Conservation (phyloP, 53 echinoderm and acorn worm species). For the Henricia sp. region DNA sequence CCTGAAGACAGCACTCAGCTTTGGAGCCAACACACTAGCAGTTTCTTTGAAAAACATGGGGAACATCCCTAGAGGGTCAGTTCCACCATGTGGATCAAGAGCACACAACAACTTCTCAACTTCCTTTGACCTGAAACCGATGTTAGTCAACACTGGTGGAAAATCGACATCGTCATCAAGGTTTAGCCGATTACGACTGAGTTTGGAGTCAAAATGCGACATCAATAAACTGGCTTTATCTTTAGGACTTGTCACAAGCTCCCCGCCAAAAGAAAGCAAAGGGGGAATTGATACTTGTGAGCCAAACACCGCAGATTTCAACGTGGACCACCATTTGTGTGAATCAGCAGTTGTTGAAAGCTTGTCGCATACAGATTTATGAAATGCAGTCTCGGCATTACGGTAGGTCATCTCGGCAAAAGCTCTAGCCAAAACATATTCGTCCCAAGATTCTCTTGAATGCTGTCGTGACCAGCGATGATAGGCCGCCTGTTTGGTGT, state of each 20-base stretch:
- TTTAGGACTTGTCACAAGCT: background rate
- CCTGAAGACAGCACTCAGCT: background rate
- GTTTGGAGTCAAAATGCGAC: constrained; percentile 10
- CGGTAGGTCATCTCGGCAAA: background rate
- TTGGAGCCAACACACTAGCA: background rate
- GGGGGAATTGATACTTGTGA: background rate
- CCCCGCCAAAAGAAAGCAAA: background rate
- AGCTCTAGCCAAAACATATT: background rate
- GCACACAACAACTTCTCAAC: background rate
- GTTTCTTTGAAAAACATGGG: background rate
- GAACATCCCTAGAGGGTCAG: constrained; percentile 2
- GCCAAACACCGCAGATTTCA: constrained; percentile 1
- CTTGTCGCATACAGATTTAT: background rate
- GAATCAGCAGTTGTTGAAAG: background rate
- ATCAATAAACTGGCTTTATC: background rate
- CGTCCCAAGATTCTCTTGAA: background rate
- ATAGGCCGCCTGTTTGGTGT: constrained; percentile 8
- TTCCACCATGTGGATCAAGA: constrained; percentile 12
- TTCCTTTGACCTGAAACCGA: background rate
- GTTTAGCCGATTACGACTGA: background rate
- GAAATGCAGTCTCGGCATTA: background rate
- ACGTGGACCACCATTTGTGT: constrained; percentile 14
- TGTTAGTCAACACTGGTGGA: background rate
- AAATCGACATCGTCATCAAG: constrained; percentile 2
- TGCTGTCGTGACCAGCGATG: background rate